These are phyloP conservation scores for Colletes gigas DNA, from an alignment of 1,140 invertebrate species.

Conservation along the genomic window DNA sequence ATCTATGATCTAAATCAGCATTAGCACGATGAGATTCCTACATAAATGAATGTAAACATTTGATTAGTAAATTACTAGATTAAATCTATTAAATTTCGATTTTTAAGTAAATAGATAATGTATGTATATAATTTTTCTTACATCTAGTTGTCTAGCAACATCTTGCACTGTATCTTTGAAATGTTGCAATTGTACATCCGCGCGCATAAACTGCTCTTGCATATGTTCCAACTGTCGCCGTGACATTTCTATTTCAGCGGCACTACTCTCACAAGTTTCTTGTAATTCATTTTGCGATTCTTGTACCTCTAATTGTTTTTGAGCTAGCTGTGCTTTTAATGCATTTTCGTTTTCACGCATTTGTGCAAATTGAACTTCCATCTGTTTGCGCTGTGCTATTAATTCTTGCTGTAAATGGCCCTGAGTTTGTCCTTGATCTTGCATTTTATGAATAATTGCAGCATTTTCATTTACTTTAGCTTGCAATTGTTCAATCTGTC, in stretches of 20 bases:
- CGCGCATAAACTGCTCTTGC: constrained; percentile 77
- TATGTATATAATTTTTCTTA: constrained; percentile 55
- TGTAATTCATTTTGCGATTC: constrained; percentile 81
- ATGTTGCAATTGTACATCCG: constrained; percentile 73
- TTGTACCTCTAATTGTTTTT: constrained; percentile 81
- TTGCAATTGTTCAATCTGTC: constrained; percentile 82
- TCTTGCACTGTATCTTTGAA: constrained; percentile 79
- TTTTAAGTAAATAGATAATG: no score
- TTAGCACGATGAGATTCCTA: constrained; percentile 82
- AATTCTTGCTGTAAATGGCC: constrained; percentile 80
- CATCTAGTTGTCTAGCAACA: constrained; percentile 83
- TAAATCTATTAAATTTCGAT: constrained; percentile 1
- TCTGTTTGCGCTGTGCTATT: constrained; percentile 80
- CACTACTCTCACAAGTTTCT: constrained; percentile 78
- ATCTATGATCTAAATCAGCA: constrained; percentile 82
- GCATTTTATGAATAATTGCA: constrained; percentile 80
- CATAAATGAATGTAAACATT: constrained; percentile 49
- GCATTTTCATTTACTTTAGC: constrained; percentile 83
- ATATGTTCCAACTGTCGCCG: constrained; percentile 78
- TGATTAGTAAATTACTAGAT: constrained; percentile 9
- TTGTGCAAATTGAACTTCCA: constrained; percentile 80
- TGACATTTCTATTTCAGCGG: constrained; percentile 77
- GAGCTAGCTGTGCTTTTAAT: constrained; percentile 79
- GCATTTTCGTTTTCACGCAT: constrained; percentile 80
- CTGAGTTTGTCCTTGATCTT: constrained; percentile 81